Conservation (phyloP, 37 sponge, comb jelly and placozoan species). For the Spongia lamella region DNA sequence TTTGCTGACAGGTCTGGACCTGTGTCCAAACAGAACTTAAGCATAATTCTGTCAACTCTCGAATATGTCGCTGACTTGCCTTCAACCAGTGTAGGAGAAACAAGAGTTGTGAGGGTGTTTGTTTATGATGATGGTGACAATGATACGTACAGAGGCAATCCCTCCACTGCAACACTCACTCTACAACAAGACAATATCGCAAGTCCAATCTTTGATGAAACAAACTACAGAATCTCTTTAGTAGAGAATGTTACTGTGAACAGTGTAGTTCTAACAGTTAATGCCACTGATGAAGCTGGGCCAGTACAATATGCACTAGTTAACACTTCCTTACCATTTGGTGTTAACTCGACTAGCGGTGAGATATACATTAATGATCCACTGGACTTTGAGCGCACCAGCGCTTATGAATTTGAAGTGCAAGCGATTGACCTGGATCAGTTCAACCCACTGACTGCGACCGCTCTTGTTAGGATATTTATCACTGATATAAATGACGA, state of each 20-base stretch:
- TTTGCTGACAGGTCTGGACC: not conserved
- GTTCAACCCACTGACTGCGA: not conserved
- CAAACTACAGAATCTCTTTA: constrained; percentile 31
- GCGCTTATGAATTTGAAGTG: not conserved
- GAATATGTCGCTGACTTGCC: constrained; percentile 25
- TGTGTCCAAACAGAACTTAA: constrained; percentile 18
- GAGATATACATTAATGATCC: constrained; percentile 2
- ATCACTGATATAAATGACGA: constrained; percentile 59
- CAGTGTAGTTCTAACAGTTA: constrained; percentile 24
- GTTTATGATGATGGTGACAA: constrained; percentile 26
- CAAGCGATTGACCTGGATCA: not conserved
- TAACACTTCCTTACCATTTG: constrained; percentile 23
- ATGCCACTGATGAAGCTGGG: constrained; percentile 26
- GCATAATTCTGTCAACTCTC: constrained; percentile 19
- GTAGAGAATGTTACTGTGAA: constrained; percentile 22
- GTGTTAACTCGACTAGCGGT: constrained; percentile 30
- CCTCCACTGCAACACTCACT: constrained; percentile 22
- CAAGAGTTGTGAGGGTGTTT: constrained; percentile 2
- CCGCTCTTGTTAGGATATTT: constrained; percentile 29
- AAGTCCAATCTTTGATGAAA: constrained; percentile 40
- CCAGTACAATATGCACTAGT: constrained; percentile 19
- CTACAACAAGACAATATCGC: constrained; percentile 51
- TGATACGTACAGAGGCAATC: constrained; percentile 22
- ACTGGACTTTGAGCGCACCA: constrained; percentile 15
- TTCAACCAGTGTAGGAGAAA: not conserved